Evolutionary conservation across 2,113 vertebrate genomes (phyloP).

Genomic region (Lampris megalopsis): DNA sequence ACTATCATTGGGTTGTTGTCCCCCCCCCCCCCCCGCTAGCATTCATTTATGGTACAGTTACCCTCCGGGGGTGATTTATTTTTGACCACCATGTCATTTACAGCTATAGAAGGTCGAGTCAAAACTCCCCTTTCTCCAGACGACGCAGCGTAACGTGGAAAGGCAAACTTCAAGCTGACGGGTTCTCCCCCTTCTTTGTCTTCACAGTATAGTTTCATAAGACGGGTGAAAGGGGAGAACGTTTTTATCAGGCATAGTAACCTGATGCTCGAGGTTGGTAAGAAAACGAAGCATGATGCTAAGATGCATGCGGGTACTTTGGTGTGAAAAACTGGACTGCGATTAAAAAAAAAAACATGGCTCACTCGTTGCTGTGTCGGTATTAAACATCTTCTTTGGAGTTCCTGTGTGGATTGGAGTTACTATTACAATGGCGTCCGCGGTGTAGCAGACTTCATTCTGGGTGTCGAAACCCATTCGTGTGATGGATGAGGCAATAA

Average conservation of each 20-base stretch:
- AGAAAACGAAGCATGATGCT: constrained; percentile 58
- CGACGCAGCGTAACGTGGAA: background rate
- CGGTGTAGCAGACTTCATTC: constrained; percentile 18
- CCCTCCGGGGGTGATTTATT: background rate
- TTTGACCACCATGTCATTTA: constrained; percentile 10
- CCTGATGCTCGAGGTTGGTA: constrained; percentile 99
- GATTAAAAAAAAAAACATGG: background rate
- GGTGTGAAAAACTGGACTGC: constrained; percentile 49
- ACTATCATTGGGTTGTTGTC: background rate
- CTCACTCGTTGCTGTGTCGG: background rate
- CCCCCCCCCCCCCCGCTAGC: too few species aligned
- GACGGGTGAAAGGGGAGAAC: constrained; percentile 94
- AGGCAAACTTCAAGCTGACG: constrained; percentile 21
- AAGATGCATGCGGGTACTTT: constrained; percentile 83
- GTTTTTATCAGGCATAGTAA: constrained; percentile 99
- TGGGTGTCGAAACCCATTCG: constrained; percentile 49
- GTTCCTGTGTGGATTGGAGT: constrained; percentile 5
- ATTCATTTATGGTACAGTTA: background rate
- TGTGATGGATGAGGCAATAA: constrained; percentile 28
- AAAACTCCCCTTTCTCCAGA: constrained; percentile 55
- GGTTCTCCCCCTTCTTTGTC: constrained; percentile 84
- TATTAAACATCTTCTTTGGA: background rate
- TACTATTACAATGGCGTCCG: background rate
- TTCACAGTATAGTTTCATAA: constrained; percentile 96
- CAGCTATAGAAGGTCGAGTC: constrained; percentile 9